A percentile compares a stretch with the other conserved stretches of the same genome.
phyloP scores from a whole-genome alignment of 2,797 vertebrate species.

The Spinibarbus caldwelli region DNA sequence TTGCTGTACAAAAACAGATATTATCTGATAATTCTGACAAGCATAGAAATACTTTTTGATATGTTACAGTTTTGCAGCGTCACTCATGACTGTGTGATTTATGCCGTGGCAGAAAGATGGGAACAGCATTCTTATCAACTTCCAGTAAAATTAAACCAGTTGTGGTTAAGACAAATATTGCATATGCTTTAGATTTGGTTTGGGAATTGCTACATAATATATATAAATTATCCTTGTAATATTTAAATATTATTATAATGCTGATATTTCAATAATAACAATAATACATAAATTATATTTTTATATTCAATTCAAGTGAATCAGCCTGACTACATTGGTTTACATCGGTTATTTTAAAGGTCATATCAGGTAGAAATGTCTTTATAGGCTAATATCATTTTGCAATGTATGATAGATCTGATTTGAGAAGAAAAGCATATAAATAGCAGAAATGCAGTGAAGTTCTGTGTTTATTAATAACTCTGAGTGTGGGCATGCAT shows the following conservation, averaged over 20 bases:
- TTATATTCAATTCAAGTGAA: neutral
- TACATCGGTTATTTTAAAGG: neutral
- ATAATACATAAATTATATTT: too few relatives aligned
- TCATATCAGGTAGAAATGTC: neutral
- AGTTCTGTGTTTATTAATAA: neutral
- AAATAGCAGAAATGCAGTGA: neutral
- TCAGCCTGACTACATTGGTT: neutral
- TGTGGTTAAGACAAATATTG: neutral
- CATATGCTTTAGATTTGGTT: neutral
- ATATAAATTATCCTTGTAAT: neutral
- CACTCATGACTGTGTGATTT: neutral
- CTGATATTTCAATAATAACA: neutral
- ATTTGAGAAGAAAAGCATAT: neutral
- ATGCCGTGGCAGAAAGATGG: neutral
- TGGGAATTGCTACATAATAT: too few relatives aligned
- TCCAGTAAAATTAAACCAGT: neutral
- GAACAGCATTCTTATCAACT: neutral
- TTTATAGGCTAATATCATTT: neutral
- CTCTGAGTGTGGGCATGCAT: slow-evolving; percentile 8
- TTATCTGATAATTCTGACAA: neutral
- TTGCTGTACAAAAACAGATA: too few relatives aligned
- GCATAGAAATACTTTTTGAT: neutral
- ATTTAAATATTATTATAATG: too few relatives aligned
- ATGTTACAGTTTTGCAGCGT: neutral
- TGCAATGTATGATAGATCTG: neutral